Conservation (phyloP, 2,113 vertebrate species). For the Pangasianodon hypophthalmus region DNA sequence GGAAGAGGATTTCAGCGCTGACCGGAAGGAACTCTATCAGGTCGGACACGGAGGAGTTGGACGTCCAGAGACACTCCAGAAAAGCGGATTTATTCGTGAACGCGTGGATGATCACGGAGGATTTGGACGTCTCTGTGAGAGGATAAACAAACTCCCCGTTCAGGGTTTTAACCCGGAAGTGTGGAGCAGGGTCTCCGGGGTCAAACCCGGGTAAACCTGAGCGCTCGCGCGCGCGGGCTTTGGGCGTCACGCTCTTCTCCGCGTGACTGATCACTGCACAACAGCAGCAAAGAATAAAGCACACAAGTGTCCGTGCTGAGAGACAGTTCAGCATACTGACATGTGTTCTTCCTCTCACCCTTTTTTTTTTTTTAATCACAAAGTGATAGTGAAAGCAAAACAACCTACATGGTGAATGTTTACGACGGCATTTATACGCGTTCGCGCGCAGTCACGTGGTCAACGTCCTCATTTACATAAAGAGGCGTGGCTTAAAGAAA, state of each 20-base stretch:
- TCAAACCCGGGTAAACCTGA: constrained; percentile 54
- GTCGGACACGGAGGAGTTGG: constrained; percentile 63
- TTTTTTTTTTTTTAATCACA: too few species aligned
- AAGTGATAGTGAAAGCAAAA: constrained; percentile 11
- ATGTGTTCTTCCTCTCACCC: too few species aligned
- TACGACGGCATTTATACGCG: background rate
- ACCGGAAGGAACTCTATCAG: constrained; percentile 68
- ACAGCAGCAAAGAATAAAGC: background rate
- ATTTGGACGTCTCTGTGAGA: constrained; percentile 23
- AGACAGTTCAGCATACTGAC: background rate
- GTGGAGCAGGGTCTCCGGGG: constrained; percentile 65
- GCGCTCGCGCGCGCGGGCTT: background rate
- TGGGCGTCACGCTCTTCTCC: background rate
- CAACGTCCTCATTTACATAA: background rate
- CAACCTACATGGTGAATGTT: background rate
- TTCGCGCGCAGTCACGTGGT: background rate
- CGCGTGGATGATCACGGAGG: constrained; percentile 70
- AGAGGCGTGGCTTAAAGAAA: background rate
- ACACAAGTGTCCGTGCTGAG: background rate
- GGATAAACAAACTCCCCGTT: constrained; percentile 69
- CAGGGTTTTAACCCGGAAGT: constrained; percentile 71
- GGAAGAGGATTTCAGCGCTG: constrained; percentile 65
- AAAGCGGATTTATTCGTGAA: constrained; percentile 79
- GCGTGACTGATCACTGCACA: background rate
- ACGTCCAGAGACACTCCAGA: constrained; percentile 76